Conservation (phyloP, 2,797 vertebrate species). For the Hoplostethus atlanticus region DNA sequence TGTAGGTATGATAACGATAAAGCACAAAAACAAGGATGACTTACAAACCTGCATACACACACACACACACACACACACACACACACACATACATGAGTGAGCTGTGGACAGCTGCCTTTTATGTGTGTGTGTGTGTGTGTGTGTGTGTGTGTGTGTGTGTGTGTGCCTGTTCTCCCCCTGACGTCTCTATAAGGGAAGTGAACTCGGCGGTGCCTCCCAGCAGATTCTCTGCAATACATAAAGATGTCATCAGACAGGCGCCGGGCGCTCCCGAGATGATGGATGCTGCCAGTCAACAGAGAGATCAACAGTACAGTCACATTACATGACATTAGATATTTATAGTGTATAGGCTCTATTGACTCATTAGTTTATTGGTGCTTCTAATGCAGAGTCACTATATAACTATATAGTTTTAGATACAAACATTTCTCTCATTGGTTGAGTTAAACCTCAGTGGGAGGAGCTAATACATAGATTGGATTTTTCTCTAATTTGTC, state of each 20-base stretch:
- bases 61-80: not conserved
- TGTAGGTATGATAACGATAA: conserved; percentile 41
- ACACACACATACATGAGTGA: not conserved
- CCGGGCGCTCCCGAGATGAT: conserved; percentile 12
- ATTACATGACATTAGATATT: not conserved
- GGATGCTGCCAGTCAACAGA: conserved; percentile 7
- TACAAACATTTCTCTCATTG: too few relatives aligned
- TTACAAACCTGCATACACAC: conserved; percentile 11
- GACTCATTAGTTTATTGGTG: not conserved
- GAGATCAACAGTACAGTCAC: not conserved
- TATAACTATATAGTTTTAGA: too few relatives aligned
- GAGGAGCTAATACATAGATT: too few relatives aligned
- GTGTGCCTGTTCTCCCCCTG: not conserved
- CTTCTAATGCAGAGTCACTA: too few relatives aligned
- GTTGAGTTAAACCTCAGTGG: too few relatives aligned
- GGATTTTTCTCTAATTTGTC: too few relatives aligned
- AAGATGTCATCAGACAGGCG: conserved; percentile 57
- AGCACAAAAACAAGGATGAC: conserved; percentile 25
- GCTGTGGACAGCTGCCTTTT: conserved; percentile 21
- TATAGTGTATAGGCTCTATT: not conserved
- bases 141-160: not conserved
- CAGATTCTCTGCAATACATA: conserved; percentile 63
- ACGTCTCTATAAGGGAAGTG: conserved; percentile 46
- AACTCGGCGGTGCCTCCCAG: conserved; percentile 37
- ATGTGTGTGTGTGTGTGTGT: not conserved